phyloP scores from a whole-genome alignment of 2,113 vertebrate species.

The Lepisosteus oculatus region DNA sequence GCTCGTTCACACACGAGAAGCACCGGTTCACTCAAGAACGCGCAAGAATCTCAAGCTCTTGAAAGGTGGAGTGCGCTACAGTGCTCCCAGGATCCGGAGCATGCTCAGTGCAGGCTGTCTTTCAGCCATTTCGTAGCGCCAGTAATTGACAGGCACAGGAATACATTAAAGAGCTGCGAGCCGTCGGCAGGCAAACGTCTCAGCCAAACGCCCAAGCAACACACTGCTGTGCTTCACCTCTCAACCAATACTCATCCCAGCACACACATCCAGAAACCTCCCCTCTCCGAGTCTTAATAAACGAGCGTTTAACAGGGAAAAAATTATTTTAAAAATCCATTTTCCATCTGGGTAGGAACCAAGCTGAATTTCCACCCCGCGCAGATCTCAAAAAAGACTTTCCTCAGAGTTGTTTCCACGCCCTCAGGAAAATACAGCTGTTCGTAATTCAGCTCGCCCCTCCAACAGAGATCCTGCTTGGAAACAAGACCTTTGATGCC shows the following conservation, averaged over 20 bases:
- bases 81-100: slow-evolving; percentile 40
- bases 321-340: no score
- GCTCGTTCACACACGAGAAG: neutral
- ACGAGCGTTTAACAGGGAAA: neutral
- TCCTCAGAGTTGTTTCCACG: no score
- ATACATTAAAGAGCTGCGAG: neutral
- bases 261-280: neutral
- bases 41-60: neutral
- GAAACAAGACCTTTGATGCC: no score
- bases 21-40: neutral
- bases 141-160: slow-evolving; percentile 10
- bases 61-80: neutral
- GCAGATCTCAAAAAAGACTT: no score
- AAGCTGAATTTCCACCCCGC: no score
- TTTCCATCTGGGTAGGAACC: no score
- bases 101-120: slow-evolving; percentile 59
- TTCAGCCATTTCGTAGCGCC: slow-evolving; percentile 63
- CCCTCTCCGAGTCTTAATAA: neutral
- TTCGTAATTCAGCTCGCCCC: no score
- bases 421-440: no score
- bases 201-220: no score
- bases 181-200: neutral
- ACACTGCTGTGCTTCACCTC: neutral
- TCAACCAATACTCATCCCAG: neutral
- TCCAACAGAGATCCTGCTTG: no score